Base-by-base conservation (phyloP, 2,797 vertebrate species). In the Fratercula arctica region DNA sequence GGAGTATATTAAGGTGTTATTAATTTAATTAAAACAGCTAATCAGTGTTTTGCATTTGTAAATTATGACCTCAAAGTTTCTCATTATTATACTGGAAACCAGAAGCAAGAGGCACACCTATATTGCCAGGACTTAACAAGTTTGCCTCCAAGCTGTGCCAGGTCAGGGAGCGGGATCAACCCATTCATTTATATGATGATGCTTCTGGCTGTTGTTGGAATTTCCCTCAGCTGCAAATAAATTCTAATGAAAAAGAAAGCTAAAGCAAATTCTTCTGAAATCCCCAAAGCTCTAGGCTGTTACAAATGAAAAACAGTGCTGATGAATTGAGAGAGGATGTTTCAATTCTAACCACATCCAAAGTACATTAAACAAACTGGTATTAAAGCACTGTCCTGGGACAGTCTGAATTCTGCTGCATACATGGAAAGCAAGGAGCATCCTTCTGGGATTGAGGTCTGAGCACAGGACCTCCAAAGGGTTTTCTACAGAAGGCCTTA, bases 191-290 rank as follows among this genome's bases (percentile, higher is more conserved):
- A 73, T 76, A 37, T 46, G 68, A 76, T 83, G 88, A 46, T 80
- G 83, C 73, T 95, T 66, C 86, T 75, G 79, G 80, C 92, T 95
- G 75, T 54, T 86, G 74, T 76, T 68, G 75, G 86, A 95, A 93
- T 89, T 90, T 89, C 92, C 88, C 72, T 94, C 77, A 59, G 61
- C 59, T 87, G 66, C 18, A 5, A 96, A 93, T 67, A 95, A 89
- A 95, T 79, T 90, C 80, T 90, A 86, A 93, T 85, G 87, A 80
- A 96, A 94, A 89, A 87, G 87, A 91, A 96, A 95, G 78, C 85
- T 92, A 83, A 94, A 95, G 83, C 68, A 94, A 93, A 94, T 90
- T 96, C 83, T 74, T 90, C 66, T 66, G 75, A 95, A 96, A 96
- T 53, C 68, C 79, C 85, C 85, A 95, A 89, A 94, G 92, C 93